Percentiles rank a stretch among this genome's conserved stretches.
Evolutionary conservation across 92 coral and sea anemone species (phyloP).

Genomic region (Phenganax subtilis): DNA sequence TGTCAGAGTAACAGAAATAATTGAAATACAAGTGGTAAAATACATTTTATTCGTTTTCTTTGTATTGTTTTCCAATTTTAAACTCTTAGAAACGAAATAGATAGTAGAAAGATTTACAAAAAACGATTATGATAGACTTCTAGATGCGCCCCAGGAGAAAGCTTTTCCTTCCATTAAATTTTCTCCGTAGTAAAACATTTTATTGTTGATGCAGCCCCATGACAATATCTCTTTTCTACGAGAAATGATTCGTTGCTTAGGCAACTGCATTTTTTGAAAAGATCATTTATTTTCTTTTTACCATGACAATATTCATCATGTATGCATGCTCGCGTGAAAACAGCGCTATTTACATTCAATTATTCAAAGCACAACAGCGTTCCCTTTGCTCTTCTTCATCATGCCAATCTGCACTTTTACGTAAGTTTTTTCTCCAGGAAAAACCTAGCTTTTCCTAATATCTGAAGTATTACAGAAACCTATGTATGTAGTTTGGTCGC

Average conservation of each 20-base stretch:
- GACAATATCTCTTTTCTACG: conserved; percentile 14
- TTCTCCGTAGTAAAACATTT: background rate
- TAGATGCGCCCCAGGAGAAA: no score
- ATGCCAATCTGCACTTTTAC: conserved; percentile 38
- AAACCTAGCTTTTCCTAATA: conserved; percentile 2
- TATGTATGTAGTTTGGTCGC: background rate
- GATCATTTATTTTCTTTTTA: conserved; percentile 33
- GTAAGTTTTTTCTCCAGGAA: conserved; percentile 14
- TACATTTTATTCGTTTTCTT: no score
- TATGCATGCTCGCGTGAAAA: conserved; percentile 27
- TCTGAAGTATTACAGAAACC: background rate
- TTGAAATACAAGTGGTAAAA: no score
- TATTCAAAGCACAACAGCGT: conserved; percentile 1
- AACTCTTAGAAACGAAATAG: no score
- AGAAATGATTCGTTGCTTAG: conserved; percentile 32
- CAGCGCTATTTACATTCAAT: conserved; percentile 16
- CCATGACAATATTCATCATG: conserved; percentile 40
- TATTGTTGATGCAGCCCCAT: conserved; percentile 3
- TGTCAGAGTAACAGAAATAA: no score
- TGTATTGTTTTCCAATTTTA: no score
- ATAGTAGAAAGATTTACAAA: no score
- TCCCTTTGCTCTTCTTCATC: conserved; percentile 11
- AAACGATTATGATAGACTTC: no score
- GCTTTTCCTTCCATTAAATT: no score
- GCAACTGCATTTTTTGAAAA: conserved; percentile 30